Conservation (phyloP, 1,140 invertebrate species). For the Drosophila serrata region DNA sequence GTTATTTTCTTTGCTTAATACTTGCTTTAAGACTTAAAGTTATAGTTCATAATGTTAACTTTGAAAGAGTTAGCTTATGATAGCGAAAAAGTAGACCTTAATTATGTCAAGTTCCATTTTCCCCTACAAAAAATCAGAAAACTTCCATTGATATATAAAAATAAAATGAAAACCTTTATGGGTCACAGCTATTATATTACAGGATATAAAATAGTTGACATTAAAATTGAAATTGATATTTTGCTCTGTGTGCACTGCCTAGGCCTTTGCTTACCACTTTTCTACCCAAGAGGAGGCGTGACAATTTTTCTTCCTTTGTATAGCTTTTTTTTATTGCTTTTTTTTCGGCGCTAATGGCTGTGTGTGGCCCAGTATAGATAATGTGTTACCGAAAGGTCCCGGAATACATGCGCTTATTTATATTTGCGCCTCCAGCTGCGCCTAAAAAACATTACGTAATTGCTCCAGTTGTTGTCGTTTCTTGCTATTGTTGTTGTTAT, state of each 20-base stretch:
- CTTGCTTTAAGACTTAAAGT: not conserved
- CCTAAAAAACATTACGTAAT: slow-evolving; percentile 57
- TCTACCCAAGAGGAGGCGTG: slow-evolving; percentile 33
- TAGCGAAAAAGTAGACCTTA: not conserved
- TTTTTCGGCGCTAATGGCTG: slow-evolving; percentile 26
- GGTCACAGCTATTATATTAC: slow-evolving; percentile 4
- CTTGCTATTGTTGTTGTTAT: not conserved
- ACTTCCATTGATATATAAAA: not conserved
- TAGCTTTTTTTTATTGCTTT: slow-evolving; percentile 3
- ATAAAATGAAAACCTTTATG: not conserved
- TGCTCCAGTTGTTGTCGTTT: slow-evolving; percentile 23
- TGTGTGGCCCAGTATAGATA: slow-evolving; percentile 40
- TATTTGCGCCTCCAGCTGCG: slow-evolving; percentile 39
- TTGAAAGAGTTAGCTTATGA: not conserved
- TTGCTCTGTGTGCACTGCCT: not conserved
- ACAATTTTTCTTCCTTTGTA: not conserved
- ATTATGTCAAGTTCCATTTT: not conserved
- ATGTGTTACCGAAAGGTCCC: slow-evolving; percentile 25
- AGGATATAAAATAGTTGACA: slow-evolving; percentile 11
- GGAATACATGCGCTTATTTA: slow-evolving; percentile 37
- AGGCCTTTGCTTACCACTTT: not conserved
- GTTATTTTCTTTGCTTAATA: not conserved
- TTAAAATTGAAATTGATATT: slow-evolving; percentile 19
- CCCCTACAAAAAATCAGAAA: not conserved
- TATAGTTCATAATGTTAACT: not conserved